phyloP scores from a whole-genome alignment of 1,140 invertebrate species.

The Chymomyza costata region DNA sequence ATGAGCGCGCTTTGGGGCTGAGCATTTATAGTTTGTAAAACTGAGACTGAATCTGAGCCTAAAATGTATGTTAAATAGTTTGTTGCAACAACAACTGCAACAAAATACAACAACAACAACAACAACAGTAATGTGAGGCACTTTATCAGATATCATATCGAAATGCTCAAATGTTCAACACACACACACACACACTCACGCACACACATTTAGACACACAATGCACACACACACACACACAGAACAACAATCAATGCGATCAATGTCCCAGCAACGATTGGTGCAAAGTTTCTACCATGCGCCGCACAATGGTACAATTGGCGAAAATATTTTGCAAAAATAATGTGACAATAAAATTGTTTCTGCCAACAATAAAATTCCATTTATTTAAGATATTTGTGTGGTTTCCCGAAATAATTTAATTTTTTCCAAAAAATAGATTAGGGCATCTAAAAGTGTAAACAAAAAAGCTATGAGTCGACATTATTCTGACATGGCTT shows the following conservation, averaged over 20 bases:
- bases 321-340: too few species aligned
- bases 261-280: neutral
- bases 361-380: too few species aligned
- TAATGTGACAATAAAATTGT: too few species aligned
- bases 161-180: too few species aligned
- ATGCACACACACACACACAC: slow-evolving; percentile 8
- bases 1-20: slow-evolving; percentile 54
- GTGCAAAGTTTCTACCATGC: neutral
- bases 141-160: slow-evolving; percentile 45
- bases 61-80: slow-evolving; percentile 58
- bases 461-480: too few species aligned
- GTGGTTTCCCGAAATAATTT: too few species aligned
- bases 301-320: too few species aligned
- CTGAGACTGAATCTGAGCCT: slow-evolving; percentile 27
- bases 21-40: slow-evolving; percentile 44
- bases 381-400: too few species aligned
- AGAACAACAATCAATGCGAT: slow-evolving; percentile 6
- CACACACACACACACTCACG: too few species aligned
- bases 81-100: slow-evolving; percentile 45
- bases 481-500: too few species aligned
- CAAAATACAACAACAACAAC: slow-evolving; percentile 15
- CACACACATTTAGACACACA: neutral
- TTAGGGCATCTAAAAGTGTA: too few species aligned
- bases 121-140: slow-evolving; percentile 43
- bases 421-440: too few species aligned